Conservation (phyloP, 2,888 invertebrate genomes). For the Crocallis elinguaria region DNA sequence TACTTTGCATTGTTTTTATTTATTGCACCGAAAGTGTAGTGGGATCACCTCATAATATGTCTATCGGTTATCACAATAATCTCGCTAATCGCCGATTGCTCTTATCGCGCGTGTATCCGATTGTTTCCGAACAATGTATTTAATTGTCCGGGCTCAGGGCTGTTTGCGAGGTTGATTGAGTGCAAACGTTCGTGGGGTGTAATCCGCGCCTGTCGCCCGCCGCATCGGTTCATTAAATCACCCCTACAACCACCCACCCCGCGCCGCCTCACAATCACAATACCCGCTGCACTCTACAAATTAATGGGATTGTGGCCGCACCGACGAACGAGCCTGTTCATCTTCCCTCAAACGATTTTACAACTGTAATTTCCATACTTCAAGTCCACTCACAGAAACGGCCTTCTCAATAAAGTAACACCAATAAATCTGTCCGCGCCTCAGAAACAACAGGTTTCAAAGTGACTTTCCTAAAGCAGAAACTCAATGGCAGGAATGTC, state of each 20-base stretch:
- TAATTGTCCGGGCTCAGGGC: constrained; percentile 80
- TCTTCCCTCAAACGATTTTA: constrained; percentile 43
- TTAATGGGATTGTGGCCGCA: constrained; percentile 77
- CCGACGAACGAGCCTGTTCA: constrained; percentile 60
- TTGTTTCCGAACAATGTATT: constrained; percentile 79
- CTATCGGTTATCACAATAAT: constrained; percentile 45
- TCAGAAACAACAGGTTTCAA: constrained; percentile 36
- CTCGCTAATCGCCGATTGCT: constrained; percentile 67
- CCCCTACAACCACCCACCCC: constrained; percentile 53
- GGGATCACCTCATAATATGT: constrained; percentile 6
- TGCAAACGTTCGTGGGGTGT: constrained; percentile 81
- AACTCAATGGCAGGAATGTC: constrained; percentile 27
- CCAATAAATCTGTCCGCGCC: constrained; percentile 36
- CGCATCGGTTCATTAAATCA: constrained; percentile 82
- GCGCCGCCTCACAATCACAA: constrained; percentile 52
- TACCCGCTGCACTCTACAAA: constrained; percentile 75
- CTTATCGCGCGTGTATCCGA: constrained; percentile 74
- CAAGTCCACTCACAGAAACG: constrained; percentile 25
- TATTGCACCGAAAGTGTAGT: not conserved
- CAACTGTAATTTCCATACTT: constrained; percentile 22
- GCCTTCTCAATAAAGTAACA: constrained; percentile 30
- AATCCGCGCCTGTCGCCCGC: constrained; percentile 80
- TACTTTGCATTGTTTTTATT: not conserved
- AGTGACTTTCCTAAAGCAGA: constrained; percentile 35
- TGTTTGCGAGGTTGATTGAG: constrained; percentile 84